phyloP scores from a whole-genome alignment of 2,113 vertebrate genomes.

The Sarotherodon lohbergeri region DNA sequence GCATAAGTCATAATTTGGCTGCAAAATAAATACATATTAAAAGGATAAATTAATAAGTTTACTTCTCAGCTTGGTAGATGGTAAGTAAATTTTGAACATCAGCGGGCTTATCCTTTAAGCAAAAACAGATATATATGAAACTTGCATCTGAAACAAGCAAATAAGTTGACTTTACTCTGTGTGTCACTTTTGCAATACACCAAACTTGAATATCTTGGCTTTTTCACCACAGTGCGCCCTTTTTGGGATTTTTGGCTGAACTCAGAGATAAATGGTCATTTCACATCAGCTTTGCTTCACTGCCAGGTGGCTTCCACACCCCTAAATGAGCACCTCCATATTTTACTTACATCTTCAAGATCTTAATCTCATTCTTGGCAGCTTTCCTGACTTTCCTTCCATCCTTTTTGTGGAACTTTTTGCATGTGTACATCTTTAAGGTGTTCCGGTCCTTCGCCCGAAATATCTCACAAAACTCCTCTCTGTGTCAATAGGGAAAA shows the following conservation, averaged over 20 bases:
- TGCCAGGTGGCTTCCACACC: background rate
- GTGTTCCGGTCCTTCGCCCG: constrained; percentile 95
- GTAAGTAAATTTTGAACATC: background rate
- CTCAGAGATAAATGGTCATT: background rate
- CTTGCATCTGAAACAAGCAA: background rate
- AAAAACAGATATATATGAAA: background rate
- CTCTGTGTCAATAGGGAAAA: constrained; percentile 68
- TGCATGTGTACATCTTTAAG: constrained; percentile 95
- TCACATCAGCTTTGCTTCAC: background rate
- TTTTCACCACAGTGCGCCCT: background rate
- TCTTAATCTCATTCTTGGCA: constrained; percentile 97
- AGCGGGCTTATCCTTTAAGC: background rate
- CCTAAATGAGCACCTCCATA: background rate
- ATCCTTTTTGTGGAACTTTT: constrained; percentile 97
- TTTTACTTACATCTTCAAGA: constrained; percentile 92
- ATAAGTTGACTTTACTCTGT: background rate
- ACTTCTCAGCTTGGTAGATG: background rate
- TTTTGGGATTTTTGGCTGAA: background rate
- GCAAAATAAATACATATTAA: background rate
- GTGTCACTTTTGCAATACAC: background rate
- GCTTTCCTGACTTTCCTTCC: constrained; percentile 97
- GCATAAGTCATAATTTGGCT: background rate
- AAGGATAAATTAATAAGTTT: background rate
- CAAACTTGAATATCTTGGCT: background rate
- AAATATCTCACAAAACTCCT: constrained; percentile 99